Percentiles rank a stretch among this genome's conserved stretches.
These are phyloP conservation scores for Climacteris rufus DNA, from an alignment of 2,113 vertebrate genomes.

Conservation along the genomic window DNA sequence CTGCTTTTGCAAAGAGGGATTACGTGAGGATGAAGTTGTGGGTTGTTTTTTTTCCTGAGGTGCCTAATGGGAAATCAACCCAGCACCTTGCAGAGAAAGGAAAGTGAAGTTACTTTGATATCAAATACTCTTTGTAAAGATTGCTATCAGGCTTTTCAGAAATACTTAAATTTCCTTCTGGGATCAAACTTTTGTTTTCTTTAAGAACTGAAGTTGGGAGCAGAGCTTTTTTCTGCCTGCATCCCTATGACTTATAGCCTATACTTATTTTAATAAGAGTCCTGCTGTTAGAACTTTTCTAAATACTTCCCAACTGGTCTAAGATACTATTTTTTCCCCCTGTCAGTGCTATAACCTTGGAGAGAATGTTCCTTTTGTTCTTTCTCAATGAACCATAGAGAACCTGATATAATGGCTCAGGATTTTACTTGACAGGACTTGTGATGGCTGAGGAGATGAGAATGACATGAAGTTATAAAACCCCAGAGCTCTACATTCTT, in stretches of 20 bases:
- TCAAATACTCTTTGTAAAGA: background rate
- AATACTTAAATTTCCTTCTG: conserved; percentile 27
- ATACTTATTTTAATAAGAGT: conserved; percentile 32
- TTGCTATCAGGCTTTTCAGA: background rate
- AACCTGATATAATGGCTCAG: conserved; percentile 41
- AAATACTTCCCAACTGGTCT: conserved; percentile 6
- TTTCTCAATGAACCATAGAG: conserved; percentile 51
- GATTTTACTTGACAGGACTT: conserved; percentile 29
- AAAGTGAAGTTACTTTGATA: background rate
- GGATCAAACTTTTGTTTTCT: background rate
- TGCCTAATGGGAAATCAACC: conserved; percentile 21
- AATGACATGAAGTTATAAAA: background rate
- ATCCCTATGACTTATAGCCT: conserved; percentile 26
- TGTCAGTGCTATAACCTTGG: conserved; percentile 17
- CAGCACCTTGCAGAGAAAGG: background rate
- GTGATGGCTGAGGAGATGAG: conserved; percentile 30
- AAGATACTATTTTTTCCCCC: background rate
- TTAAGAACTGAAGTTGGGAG: background rate
- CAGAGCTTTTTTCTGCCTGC: background rate
- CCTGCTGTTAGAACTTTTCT: conserved; percentile 46
- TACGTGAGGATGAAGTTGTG: background rate
- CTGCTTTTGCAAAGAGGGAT: background rate
- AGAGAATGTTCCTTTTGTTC: conserved; percentile 62
- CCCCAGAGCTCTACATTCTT: background rate
- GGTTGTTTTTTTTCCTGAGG: background rate